Percentiles rank a stretch among this genome's conserved stretches.
phyloP scores from a whole-genome alignment of 2,797 vertebrate species.

The Delichon dasypus region DNA sequence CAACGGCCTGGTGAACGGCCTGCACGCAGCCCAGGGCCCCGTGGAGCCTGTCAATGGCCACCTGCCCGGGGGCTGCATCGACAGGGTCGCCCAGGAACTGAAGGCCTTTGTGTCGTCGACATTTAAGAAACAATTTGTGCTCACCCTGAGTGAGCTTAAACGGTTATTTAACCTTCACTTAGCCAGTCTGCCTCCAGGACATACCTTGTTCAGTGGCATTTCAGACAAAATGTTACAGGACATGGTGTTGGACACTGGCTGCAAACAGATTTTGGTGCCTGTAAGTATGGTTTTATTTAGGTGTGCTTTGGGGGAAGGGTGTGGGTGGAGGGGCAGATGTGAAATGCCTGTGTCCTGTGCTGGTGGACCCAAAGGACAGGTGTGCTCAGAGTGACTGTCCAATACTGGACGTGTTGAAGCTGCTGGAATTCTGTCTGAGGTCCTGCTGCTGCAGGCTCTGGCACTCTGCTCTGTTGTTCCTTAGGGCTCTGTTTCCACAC shows the following conservation, averaged over 20 bases:
- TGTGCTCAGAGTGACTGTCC: neutral
- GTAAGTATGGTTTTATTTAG: slow-evolving; percentile 81
- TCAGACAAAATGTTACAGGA: slow-evolving; percentile 96
- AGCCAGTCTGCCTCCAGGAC: slow-evolving; percentile 90
- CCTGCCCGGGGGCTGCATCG: slow-evolving; percentile 59
- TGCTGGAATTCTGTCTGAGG: neutral
- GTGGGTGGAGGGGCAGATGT: neutral
- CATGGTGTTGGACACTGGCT: slow-evolving; percentile 87
- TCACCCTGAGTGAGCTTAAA: slow-evolving; percentile 96
- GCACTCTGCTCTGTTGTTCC: neutral
- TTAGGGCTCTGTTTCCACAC: neutral
- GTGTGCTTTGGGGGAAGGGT: neutral
- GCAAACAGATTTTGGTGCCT: slow-evolving; percentile 98
- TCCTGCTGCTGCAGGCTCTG: neutral
- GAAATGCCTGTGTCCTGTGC: neutral
- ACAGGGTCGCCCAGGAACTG: slow-evolving; percentile 80
- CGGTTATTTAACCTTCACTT: slow-evolving; percentile 95
- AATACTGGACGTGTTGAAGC: fast-evolving
- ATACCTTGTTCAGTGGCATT: slow-evolving; percentile 85
- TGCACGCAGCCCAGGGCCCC: slow-evolving; percentile 64
- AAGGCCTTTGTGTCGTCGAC: slow-evolving; percentile 87
- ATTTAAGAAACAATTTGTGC: slow-evolving; percentile 91
- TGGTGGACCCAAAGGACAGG: neutral
- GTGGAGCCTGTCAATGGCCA: slow-evolving; percentile 79
- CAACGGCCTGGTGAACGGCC: slow-evolving; percentile 85